phyloP scores from a whole-genome alignment of 2,797 vertebrate genomes.

The Ctenopoma kingsleyae region DNA sequence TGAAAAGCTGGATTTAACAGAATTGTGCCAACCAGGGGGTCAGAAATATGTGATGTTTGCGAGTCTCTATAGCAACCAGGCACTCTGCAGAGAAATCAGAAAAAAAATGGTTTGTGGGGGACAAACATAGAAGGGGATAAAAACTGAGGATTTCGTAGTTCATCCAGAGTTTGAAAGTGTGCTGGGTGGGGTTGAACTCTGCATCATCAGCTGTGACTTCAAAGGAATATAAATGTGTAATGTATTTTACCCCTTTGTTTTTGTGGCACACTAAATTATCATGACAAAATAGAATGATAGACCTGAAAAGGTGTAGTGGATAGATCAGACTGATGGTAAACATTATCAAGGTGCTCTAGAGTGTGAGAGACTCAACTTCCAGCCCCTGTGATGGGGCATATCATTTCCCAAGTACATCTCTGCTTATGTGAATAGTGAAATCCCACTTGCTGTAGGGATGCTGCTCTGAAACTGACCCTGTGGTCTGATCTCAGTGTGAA shows the following conservation, averaged over 20 bases:
- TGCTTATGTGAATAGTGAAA: slow-evolving; percentile 33
- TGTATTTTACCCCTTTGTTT: slow-evolving; percentile 7
- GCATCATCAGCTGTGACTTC: slow-evolving; percentile 49
- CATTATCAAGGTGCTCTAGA: slow-evolving; percentile 13
- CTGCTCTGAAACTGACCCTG: slow-evolving; percentile 36
- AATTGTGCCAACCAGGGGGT: slow-evolving; percentile 62
- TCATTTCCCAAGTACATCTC: slow-evolving; percentile 6
- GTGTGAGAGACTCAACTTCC: slow-evolving; percentile 5
- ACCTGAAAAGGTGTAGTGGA: slow-evolving; percentile 2
- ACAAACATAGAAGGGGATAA: neutral
- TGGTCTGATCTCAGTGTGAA: slow-evolving; percentile 37
- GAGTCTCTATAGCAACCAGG: slow-evolving; percentile 58
- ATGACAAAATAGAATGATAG: slow-evolving; percentile 9
- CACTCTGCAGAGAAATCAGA: slow-evolving; percentile 46
- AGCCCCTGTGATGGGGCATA: neutral
- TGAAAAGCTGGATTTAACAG: slow-evolving; percentile 66
- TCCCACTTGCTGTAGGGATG: slow-evolving; percentile 34
- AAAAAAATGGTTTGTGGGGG: slow-evolving; percentile 48
- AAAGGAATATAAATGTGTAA: slow-evolving; percentile 33
- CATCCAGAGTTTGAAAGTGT: slow-evolving; percentile 54
- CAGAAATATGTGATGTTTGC: slow-evolving; percentile 65
- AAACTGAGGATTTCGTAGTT: slow-evolving; percentile 48
- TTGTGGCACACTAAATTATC: slow-evolving; percentile 5
- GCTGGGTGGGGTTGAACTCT: slow-evolving; percentile 20
- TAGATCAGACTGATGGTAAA: slow-evolving; percentile 8